phyloP scores from a whole-genome alignment of 1,140 invertebrate species.

The Drosophila bocki region DNA sequence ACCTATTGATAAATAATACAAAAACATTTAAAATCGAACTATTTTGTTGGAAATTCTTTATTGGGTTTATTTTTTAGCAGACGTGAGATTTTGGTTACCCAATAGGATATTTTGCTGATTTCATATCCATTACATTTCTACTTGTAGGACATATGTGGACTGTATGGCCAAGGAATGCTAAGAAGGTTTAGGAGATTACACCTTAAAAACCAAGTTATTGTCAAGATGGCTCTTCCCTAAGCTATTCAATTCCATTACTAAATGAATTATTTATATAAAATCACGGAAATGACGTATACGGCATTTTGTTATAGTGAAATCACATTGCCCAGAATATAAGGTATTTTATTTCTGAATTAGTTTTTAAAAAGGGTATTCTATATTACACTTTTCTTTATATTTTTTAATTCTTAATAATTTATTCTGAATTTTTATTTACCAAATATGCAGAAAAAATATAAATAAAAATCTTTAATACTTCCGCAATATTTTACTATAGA shows the following conservation, averaged over 20 bases:
- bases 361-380: neutral
- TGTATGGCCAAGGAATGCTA: neutral
- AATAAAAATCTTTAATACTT: neutral
- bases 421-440: neutral
- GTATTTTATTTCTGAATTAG: neutral
- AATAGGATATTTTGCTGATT: neutral
- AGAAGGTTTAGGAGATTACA: neutral
- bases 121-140: neutral
- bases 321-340: neutral
- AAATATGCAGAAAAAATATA: neutral
- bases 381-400: too few relatives aligned
- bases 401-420: neutral
- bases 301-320: neutral
- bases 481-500: neutral
- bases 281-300: too few relatives aligned
- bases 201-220: accelerated
- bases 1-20: slow-evolving; percentile 21
- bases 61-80: neutral
- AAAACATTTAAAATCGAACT: slow-evolving; percentile 23
- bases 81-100: neutral
- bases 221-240: neutral
- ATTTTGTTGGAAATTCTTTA: neutral
- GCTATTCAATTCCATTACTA: neutral
- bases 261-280: neutral
- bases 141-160: neutral